phyloP scores from a whole-genome alignment of 2,797 vertebrate genomes.

The Neomorphus geoffroyi region DNA sequence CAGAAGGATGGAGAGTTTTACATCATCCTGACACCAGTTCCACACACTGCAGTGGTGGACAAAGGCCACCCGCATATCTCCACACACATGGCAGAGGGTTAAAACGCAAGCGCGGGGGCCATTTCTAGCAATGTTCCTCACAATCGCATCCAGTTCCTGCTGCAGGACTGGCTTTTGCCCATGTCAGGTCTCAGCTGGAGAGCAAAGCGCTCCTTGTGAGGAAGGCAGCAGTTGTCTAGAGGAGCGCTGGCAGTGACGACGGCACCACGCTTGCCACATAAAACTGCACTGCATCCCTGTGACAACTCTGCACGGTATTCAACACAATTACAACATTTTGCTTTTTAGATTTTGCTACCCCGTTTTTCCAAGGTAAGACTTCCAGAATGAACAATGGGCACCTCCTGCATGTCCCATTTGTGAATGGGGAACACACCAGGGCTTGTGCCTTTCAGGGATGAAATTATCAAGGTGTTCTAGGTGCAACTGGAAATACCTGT shows the following conservation, averaged over 20 bases:
- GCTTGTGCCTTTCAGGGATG: neutral
- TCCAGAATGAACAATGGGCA: accelerated
- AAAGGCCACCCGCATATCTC: neutral
- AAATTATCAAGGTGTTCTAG: neutral
- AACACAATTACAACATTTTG: no score
- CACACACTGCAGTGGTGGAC: neutral
- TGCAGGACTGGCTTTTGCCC: neutral
- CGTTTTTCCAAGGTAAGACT: neutral
- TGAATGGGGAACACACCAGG: neutral
- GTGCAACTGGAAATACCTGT: neutral
- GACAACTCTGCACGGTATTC: neutral
- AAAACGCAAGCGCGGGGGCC: neutral
- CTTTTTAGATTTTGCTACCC: neutral
- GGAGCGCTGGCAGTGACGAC: neutral
- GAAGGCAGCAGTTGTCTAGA: neutral
- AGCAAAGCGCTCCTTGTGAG: neutral
- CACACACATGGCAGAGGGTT: accelerated
- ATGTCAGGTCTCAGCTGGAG: accelerated
- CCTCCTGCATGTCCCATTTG: neutral
- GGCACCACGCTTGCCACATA: neutral
- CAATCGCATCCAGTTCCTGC: neutral
- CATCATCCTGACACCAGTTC: neutral
- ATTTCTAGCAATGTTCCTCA: neutral
- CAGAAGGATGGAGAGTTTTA: neutral
- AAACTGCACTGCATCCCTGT: accelerated